These are phyloP conservation scores for Tenualosa thibaudeaui DNA, from an alignment of 2,797 vertebrate species.

Conservation along the genomic window DNA sequence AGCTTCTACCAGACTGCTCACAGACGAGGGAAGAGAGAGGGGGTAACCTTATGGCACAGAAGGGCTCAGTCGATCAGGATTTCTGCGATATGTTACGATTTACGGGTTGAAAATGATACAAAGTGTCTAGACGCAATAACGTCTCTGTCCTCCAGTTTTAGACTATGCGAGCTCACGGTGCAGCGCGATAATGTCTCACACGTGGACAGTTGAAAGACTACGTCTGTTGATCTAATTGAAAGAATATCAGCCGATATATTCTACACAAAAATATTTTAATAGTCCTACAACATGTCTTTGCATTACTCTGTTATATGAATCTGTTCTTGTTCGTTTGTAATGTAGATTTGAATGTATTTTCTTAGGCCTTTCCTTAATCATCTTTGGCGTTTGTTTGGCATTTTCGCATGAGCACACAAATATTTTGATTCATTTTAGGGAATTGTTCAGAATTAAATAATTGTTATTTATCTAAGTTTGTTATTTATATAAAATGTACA, in stretches of 20 bases:
- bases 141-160: background rate
- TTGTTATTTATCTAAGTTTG: background rate
- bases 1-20: background rate
- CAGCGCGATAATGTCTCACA: constrained; percentile 19
- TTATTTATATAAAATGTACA: background rate
- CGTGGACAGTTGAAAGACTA: constrained; percentile 13
- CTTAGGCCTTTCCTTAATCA: background rate
- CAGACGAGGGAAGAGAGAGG: constrained; percentile 1
- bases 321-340: background rate
- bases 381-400: background rate
- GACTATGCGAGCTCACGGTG: background rate
- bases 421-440: background rate
- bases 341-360: background rate
- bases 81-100: background rate
- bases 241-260: constrained; percentile 7
- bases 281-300: background rate
- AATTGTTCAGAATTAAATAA: background rate
- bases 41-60: background rate
- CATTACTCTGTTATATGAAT: background rate
- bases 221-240: background rate
- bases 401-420: background rate
- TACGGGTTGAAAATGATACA: background rate
- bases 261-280: background rate
- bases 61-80: constrained; percentile 10
- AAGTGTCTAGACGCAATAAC: background rate